These are phyloP conservation scores for Falco concolor DNA, from an alignment of 2,797 vertebrate genomes.

Conservation along the genomic window DNA sequence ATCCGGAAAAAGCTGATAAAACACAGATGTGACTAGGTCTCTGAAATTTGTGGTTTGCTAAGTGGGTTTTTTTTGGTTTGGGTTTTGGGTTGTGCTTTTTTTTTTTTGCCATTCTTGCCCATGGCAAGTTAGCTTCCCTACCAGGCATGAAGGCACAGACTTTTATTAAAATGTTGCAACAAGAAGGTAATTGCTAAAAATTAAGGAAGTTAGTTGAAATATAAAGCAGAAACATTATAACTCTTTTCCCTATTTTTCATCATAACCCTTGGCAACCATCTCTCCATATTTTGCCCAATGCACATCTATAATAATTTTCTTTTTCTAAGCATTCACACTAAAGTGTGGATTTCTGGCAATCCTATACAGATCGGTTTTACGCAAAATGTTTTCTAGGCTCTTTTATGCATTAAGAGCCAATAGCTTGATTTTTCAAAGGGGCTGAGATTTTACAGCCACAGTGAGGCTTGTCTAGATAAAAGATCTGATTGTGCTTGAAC, in stretches of 20 bases:
- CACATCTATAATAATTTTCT: neutral
- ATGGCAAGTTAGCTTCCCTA: conserved; percentile 74
- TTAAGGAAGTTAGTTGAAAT: conserved; percentile 75
- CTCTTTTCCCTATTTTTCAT: neutral
- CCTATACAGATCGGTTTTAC: neutral
- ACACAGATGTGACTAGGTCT: conserved; percentile 95
- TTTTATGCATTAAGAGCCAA: neutral
- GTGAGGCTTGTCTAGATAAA: conserved; percentile 13
- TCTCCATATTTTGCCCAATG: conserved; percentile 7
- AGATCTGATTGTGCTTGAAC: conserved; percentile 4
- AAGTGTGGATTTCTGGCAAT: conserved; percentile 3
- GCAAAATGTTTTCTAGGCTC: neutral
- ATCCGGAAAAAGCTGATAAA: conserved; percentile 96
- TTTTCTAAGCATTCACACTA: neutral
- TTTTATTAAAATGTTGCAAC: conserved; percentile 73
- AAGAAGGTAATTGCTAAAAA: conserved; percentile 70
- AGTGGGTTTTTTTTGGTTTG: conserved; percentile 59
- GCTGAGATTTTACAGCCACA: neutral
- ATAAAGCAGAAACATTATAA: conserved; percentile 28
- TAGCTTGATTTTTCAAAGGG: neutral
- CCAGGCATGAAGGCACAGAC: conserved; percentile 59
- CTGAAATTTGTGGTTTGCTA: conserved; percentile 92
- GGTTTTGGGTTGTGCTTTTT: neutral
- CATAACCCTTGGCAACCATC: neutral
- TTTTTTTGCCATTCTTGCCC: conserved; percentile 61